These are phyloP conservation scores for Trichomycterus rosablanca DNA, from an alignment of 2,113 vertebrate genomes.

Conservation along the genomic window DNA sequence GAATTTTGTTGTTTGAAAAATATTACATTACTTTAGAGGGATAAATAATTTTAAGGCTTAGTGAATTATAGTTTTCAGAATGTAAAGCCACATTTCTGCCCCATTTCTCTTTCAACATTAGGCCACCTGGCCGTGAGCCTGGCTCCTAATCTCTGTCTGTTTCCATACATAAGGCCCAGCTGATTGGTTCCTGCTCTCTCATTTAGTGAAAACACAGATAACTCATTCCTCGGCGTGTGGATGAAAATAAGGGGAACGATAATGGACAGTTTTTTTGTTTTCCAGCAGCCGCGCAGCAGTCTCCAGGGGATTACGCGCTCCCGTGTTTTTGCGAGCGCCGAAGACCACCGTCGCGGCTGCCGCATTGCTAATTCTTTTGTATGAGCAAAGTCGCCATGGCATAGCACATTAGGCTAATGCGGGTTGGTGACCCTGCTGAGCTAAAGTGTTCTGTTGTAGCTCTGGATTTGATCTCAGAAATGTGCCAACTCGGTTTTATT, in stretches of 20 bases:
- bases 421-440: constrained; percentile 42
- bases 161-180: no score
- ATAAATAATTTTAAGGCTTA: no score
- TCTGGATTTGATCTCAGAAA: constrained; percentile 29
- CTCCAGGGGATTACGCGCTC: constrained; percentile 25
- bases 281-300: constrained; percentile 1
- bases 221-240: constrained; percentile 15
- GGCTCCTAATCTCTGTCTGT: no score
- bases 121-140: no score
- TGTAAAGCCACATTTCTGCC: no score
- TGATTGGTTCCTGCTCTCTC: no score
- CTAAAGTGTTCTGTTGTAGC: constrained; percentile 39
- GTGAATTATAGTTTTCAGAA: no score
- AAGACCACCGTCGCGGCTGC: background rate
- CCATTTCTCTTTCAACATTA: no score
- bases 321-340: background rate
- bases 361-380: constrained; percentile 38
- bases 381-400: constrained; percentile 34
- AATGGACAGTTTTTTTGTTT: constrained; percentile 30
- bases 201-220: constrained; percentile 38
- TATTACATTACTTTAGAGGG: no score
- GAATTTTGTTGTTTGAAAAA: no score
- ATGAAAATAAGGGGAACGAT: constrained; percentile 33
- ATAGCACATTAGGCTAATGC: constrained; percentile 45
- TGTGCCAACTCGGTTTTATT: constrained; percentile 31